Evolutionary conservation across 2,113 vertebrate genomes (phyloP), one percentile per base, ranked within the genome.

Genomic region (Rhynchomys soricoides): DNA sequence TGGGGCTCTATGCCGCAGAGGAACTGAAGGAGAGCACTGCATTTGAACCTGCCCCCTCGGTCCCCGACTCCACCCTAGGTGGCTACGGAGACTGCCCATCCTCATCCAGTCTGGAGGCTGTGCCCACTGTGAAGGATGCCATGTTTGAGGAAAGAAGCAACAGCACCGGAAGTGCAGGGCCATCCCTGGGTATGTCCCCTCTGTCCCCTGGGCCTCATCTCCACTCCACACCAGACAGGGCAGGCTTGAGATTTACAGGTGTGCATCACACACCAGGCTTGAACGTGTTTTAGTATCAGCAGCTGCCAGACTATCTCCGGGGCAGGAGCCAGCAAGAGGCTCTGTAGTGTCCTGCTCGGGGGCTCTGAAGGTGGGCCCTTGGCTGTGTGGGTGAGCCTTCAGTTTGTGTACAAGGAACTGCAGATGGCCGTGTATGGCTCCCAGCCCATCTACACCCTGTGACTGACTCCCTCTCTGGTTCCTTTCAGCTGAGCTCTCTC

Each of bases 401-500:
- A 6, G 11, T 13, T 29, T 1, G 75, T 48, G 5, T 48, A 45
- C 50, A 73, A 57, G 86, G 74, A 93, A 0, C 3, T 85, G 3
- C 37, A 57, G 94, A 45, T 22, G 37, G 57, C 43, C 37, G 59
- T 34, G 3, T 34, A 77, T 2, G 0, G 22, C 24, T 43, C 17
- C 48, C 37, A 3, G 64, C n/a, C 26, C n/a, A 3, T 71, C 50
- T 19, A 7, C 13, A 29, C 37, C 66, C 17, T 48, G 66, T 71
- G 29, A 13, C 79, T 16, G 79, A 24, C 34, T 26, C 37, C 45
- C 96, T n/a, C 97, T 94, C 94, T 59, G 16, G 55, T 98, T 89
- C 24, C 2, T 97, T 98, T 21, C 98, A 99, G 98, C 82, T 26
- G 96, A 74, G 31, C 62, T 96, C 40, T 86, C 92, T 31, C 94